Evolutionary conservation across 2,888 invertebrate genomes (phyloP).

Genomic region (Chalcosyrphus nemorum): DNA sequence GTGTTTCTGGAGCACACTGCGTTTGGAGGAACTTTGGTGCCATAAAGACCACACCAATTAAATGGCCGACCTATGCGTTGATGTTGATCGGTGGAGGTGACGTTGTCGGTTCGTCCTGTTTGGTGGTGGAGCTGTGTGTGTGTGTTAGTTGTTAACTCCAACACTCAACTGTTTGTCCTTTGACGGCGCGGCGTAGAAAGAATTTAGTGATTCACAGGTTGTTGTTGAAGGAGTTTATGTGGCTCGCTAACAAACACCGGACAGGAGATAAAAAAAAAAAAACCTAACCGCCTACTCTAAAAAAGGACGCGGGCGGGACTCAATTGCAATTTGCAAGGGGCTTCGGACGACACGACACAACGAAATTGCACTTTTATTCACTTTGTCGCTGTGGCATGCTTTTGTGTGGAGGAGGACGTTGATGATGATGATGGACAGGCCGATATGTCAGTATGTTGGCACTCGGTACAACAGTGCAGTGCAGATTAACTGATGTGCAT

Average conservation of each 20-base stretch:
- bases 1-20: conserved; percentile 50
- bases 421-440: conserved; percentile 63
- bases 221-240: conserved; percentile 56
- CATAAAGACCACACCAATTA: conserved; percentile 72
- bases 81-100: conserved; percentile 63
- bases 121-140: no score
- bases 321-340: conserved; percentile 66
- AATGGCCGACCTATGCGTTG: conserved; percentile 70
- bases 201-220: conserved; percentile 71
- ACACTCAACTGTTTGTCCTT: conserved; percentile 57
- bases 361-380: conserved; percentile 71
- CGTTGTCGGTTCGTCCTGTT: no score
- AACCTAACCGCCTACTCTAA: conserved; percentile 12
- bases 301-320: conserved; percentile 2
- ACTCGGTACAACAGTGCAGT: conserved; percentile 40
- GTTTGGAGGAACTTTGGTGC: conserved; percentile 69
- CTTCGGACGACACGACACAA: no score
- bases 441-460: conserved; percentile 62
- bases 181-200: conserved; percentile 43
- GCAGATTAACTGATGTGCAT: conserved; percentile 71
- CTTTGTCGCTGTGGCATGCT: conserved; percentile 66
- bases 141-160: conserved; percentile 68
- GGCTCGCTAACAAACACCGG: conserved; percentile 32
- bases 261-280: neutral
- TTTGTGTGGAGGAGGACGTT: conserved; percentile 45